phyloP scores from a whole-genome alignment of 2,797 vertebrate species.

The Sebastes miniatus region DNA sequence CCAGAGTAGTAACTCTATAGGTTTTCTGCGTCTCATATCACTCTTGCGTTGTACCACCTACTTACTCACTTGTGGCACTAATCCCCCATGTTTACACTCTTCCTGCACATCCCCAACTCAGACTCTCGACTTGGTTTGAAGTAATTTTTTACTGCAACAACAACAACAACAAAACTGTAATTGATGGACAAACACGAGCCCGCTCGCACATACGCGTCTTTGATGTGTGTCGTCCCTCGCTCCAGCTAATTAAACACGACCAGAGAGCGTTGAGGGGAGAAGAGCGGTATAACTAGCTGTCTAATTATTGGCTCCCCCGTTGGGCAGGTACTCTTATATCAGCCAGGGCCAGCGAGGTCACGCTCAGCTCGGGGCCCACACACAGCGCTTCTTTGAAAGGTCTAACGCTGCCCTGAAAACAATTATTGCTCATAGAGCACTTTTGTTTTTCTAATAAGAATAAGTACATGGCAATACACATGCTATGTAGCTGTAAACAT shows the following conservation, averaged over 20 bases:
- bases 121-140: conserved; percentile 19
- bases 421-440: background rate
- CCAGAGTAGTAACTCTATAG: background rate
- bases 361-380: conserved; percentile 40
- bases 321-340: conserved; percentile 50
- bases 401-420: background rate
- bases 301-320: conserved; percentile 56
- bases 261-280: background rate
- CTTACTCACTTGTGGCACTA: background rate
- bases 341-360: conserved; percentile 37
- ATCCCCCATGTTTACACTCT: conserved; percentile 37
- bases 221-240: conserved; percentile 37
- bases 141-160: background rate
- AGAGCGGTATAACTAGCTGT: conserved; percentile 17
- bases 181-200: conserved; percentile 37
- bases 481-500: background rate
- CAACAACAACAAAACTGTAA: conserved; percentile 17
- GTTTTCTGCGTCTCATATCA: background rate
- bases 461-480: no score
- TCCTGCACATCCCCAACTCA: background rate
- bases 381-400: conserved; percentile 6
- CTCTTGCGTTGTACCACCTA: background rate
- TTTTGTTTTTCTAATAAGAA: background rate
- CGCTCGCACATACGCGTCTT: conserved; percentile 15
- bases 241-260: background rate